Base-by-base conservation (phyloP, 2,113 vertebrate genomes). In the Ailuropoda melanoleuca region DNA sequence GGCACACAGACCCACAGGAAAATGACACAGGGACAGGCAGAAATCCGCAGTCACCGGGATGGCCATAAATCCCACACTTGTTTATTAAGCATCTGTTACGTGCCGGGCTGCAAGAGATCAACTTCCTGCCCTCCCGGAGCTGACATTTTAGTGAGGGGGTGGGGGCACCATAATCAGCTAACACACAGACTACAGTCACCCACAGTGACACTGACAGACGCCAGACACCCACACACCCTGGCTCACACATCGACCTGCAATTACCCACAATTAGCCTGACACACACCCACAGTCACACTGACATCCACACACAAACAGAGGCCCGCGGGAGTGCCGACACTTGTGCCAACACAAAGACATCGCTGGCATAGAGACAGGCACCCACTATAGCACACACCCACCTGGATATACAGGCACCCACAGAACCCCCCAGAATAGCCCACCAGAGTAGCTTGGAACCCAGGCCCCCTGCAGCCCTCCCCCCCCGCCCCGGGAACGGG, bases 291-390 rank as follows among this genome's bases (percentile, higher is more conserved):
- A 48, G 53, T 14, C 34, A 31, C 21, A 10, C 37, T 53, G 89
- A 88, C 83, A 62, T 53, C 58, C 53, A 78, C 31, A 78, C 92
- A 83, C 34, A 95, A 72, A 97, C 82, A 97, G 81, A 94, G 87
- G 56, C 75, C 68, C 86, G 72, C 53, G 3, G 81, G 55, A 56
- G 64, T 11, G 55, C 50, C 23, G 12, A 75, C 64, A n/a, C 39
- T 34, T 4, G 31, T 29, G 31, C 26, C 1, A 1, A 53, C 17
- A 24, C 39, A 50, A 23, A 43, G 48, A 48, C 62, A 13, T 23
- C 24, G 29, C 43, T 68, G 31, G 55, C 24, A 7, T 26, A 7
- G 77, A 86, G 74, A 70, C 39, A 37, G 74, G 53, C 29, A 11
- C 81, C 66, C 46, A 15, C 62, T 5, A 18, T 8, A 1, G 4